phyloP scores from a whole-genome alignment of 2,888 invertebrate genomes.

The Hirtodrosophila cameraria region DNA sequence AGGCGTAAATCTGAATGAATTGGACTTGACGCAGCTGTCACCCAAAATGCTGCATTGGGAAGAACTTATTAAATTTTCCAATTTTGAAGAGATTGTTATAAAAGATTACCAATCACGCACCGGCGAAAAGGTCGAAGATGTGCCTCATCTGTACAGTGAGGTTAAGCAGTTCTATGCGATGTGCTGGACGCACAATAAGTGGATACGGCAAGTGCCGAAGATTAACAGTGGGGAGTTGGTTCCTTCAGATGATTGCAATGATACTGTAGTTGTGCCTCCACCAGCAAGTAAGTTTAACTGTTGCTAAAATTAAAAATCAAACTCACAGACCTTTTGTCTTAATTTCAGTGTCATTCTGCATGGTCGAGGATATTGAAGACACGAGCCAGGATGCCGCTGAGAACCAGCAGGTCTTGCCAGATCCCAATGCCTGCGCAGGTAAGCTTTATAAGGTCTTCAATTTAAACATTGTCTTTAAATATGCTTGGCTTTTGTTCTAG shows the following conservation, averaged over 20 bases:
- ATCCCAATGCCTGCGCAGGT: neutral
- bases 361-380: neutral
- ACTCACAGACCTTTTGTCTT: neutral
- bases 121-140: neutral
- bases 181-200: slow-evolving; percentile 58
- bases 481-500: neutral
- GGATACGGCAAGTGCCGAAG: slow-evolving; percentile 45
- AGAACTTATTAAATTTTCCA: slow-evolving; percentile 38
- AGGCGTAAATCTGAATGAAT: slow-evolving; percentile 26
- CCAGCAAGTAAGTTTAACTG: neutral
- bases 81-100: slow-evolving; percentile 50
- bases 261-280: neutral
- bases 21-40: slow-evolving; percentile 45
- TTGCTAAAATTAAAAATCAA: accelerated
- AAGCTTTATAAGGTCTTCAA: neutral
- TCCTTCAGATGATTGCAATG: neutral
- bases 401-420: neutral
- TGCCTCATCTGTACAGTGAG: slow-evolving; percentile 17
- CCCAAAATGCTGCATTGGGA: slow-evolving; percentile 58
- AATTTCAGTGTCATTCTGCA: slow-evolving; percentile 26
- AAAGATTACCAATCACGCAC: slow-evolving; percentile 21
- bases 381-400: neutral
- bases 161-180: slow-evolving; percentile 25
- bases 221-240: slow-evolving; percentile 20
- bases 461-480: neutral